phyloP scores from a whole-genome alignment of 2,888 invertebrate genomes.

The Ryuthela nishihirai region DNA sequence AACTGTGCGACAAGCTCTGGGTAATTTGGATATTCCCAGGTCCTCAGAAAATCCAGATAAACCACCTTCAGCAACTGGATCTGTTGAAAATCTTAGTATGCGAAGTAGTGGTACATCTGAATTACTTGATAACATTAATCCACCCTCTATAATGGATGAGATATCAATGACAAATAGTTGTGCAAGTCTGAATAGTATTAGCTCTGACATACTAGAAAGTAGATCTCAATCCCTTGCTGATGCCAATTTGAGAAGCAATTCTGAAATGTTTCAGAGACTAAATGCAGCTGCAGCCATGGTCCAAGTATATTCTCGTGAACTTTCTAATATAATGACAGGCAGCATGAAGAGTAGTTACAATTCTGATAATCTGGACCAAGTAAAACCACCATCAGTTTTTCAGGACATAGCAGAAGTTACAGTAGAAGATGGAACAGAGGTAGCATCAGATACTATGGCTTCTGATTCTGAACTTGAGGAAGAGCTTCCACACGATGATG shows the following conservation, averaged over 20 bases:
- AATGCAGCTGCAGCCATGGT: slow-evolving; percentile 45
- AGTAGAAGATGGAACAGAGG: slow-evolving; percentile 53
- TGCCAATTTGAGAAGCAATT: slow-evolving; percentile 36
- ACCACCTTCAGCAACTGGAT: slow-evolving; percentile 76
- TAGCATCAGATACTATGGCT: slow-evolving; percentile 56
- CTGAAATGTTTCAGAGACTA: slow-evolving; percentile 56
- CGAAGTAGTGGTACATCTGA: slow-evolving; percentile 78
- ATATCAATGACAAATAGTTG: slow-evolving; percentile 52
- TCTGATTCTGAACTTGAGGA: slow-evolving; percentile 58
- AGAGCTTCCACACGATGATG: slow-evolving; percentile 44
- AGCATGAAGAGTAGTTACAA: slow-evolving; percentile 50
- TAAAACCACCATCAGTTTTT: slow-evolving; percentile 68
- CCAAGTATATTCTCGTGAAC: slow-evolving; percentile 47
- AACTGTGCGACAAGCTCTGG: slow-evolving; percentile 38
- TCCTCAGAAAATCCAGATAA: slow-evolving; percentile 60
- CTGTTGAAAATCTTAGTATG: slow-evolving; percentile 68
- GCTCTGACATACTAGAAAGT: slow-evolving; percentile 40
- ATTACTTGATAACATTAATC: slow-evolving; percentile 67
- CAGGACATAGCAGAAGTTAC: slow-evolving; percentile 65
- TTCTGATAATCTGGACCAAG: slow-evolving; percentile 61
- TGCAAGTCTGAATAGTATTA: slow-evolving; percentile 40
- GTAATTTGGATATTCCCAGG: slow-evolving; percentile 25
- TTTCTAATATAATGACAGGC: slow-evolving; percentile 46
- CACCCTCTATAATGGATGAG: slow-evolving; percentile 72
- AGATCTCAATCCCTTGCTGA: slow-evolving; percentile 40